phyloP scores from a whole-genome alignment of 2,113 vertebrate genomes.

The Hucho hucho region DNA sequence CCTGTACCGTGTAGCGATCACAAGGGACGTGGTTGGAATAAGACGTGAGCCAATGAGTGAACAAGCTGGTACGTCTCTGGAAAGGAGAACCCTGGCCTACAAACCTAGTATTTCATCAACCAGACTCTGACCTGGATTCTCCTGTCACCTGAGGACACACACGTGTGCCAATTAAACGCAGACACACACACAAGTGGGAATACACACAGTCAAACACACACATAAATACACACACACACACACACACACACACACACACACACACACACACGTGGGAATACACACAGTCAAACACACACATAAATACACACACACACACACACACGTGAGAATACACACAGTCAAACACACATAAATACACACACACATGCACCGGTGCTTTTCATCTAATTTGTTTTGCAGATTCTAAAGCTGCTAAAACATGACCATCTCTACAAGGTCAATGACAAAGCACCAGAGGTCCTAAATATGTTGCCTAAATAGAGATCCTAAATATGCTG shows the following conservation, averaged over 20 bases:
- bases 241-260: too few species aligned
- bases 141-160: constrained; percentile 12
- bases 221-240: too few species aligned
- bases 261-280: neutral
- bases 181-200: neutral
- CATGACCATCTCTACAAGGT: too few species aligned
- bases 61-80: neutral
- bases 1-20: too few species aligned
- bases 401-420: too few species aligned
- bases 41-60: neutral
- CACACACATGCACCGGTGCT: neutral
- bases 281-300: neutral
- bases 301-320: too few species aligned
- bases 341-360: too few species aligned
- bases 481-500: too few species aligned
- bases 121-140: constrained; percentile 43
- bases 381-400: neutral
- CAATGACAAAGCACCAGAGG: too few species aligned
- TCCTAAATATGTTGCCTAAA: too few species aligned
- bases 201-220: neutral
- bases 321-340: too few species aligned
- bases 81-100: constrained; percentile 16
- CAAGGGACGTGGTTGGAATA: neutral
- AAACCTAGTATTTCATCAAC: constrained; percentile 14
- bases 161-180: constrained; percentile 5